Evolutionary conservation across 2,888 invertebrate genomes (phyloP).

Genomic region (Macropis europaea): DNA sequence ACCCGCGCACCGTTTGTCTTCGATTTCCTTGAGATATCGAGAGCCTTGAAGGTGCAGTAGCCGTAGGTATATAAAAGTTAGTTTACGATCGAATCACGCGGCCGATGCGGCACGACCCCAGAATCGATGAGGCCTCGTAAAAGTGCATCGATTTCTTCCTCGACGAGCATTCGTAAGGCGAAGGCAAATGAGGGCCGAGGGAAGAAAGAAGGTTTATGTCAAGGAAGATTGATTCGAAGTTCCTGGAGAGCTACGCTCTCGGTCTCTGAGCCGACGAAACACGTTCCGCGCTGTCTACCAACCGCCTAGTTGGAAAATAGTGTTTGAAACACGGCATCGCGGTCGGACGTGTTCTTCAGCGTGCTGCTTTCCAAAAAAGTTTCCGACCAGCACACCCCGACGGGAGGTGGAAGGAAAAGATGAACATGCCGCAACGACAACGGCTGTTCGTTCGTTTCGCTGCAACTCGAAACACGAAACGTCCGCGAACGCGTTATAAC

Average conservation of each 20-base stretch:
- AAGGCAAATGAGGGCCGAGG: constrained; percentile 40
- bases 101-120: constrained; percentile 24
- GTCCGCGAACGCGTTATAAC: constrained; percentile 21
- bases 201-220: constrained; percentile 8
- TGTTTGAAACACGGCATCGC: not conserved
- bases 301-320: not conserved
- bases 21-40: constrained; percentile 46
- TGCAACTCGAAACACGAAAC: constrained; percentile 16
- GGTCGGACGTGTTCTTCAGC: not conserved
- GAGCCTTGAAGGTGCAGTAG: constrained; percentile 1
- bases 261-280: constrained; percentile 6
- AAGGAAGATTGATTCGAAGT: constrained; percentile 35
- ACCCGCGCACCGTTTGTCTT: constrained; percentile 44
- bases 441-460: constrained; percentile 1
- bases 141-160: constrained; percentile 43
- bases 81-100: constrained; percentile 60
- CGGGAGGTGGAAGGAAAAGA: no score
- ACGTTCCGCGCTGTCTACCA: not conserved
- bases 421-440: constrained; percentile 22
- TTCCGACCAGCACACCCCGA: no score
- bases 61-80: constrained; percentile 44
- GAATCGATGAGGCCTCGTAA: constrained; percentile 53
- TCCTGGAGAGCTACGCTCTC: not conserved
- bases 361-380: no score
- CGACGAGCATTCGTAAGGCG: constrained; percentile 2